Conservation (phyloP, 2,888 invertebrate genomes). For the Lasioglossum zephyrum region DNA sequence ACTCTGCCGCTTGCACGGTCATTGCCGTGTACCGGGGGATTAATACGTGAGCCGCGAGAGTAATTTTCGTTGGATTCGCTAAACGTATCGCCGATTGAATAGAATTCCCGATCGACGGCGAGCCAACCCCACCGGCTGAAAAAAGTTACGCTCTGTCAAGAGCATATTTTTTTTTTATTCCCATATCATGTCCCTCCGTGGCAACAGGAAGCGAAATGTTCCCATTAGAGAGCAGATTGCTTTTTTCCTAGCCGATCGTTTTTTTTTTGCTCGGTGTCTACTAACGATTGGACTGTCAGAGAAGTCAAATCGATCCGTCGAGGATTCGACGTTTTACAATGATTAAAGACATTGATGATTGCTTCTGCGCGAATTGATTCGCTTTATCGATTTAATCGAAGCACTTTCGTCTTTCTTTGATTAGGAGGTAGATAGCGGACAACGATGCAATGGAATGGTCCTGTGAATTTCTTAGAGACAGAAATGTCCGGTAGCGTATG, state of each 20-base stretch:
- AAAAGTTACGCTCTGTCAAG: not conserved
- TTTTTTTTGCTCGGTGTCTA: not conserved
- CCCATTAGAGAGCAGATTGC: not conserved
- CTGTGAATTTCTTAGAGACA: too few relatives aligned
- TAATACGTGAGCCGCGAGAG: conserved; percentile 56
- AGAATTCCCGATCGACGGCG: conserved; percentile 15
- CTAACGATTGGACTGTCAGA: not conserved
- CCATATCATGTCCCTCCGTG: not conserved
- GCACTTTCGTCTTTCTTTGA: too few relatives aligned
- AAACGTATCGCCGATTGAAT: conserved; percentile 41
- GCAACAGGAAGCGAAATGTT: not conserved
- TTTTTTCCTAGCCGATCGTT: not conserved
- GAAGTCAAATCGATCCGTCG: not conserved
- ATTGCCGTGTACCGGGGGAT: conserved; percentile 50
- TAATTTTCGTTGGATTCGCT: conserved; percentile 61
- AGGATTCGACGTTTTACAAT: too few relatives aligned
- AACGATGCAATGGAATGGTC: too few relatives aligned
- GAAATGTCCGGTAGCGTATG: too few relatives aligned
- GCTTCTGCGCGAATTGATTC: too few relatives aligned
- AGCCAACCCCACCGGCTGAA: not conserved
- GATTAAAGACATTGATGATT: too few relatives aligned
- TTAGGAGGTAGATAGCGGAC: too few relatives aligned
- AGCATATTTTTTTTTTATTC: not conserved
- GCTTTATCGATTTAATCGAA: too few relatives aligned
- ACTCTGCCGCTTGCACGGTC: conserved; percentile 41